Base-by-base conservation (phyloP, 2,113 vertebrate genomes). In the Cyphomyrus plagiostoma region DNA sequence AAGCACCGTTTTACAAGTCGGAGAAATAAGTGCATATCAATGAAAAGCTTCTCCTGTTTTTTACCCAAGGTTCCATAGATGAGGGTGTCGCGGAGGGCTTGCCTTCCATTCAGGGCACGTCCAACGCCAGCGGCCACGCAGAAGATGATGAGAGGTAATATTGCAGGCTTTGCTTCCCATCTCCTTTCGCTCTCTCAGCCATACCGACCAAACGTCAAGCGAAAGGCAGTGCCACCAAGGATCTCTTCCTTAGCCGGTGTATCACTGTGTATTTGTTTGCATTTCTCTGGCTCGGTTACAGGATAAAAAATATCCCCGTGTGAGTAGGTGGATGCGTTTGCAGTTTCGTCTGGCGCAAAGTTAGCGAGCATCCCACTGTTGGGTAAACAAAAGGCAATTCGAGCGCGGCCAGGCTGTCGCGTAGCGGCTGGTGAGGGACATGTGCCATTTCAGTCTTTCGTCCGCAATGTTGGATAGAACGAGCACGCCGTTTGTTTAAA, bases 111-210 rank as follows among this genome's bases (percentile, higher is more conserved):
- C 97, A 98, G 0, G 96, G 96, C 70, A 95, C 96, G 87, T 96
- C 97, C 21, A 96, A 95, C 92, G 92, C 97, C 45, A 97, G 96
- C 92, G 94, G 96, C 92, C 97, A 98, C 0, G 95, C 95, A 0
- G 97, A 99, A 88, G 97, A 98, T 13, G 98, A 99, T 10, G 98
- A 99, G 93, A 97, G 98, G 98, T 99, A 95, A 90, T 3, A 80
- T 80, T 35, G 26, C 50, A 53, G 52, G 13, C 49, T 30, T 26
- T 0, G 4, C 17, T 46, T 6, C 83, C 83, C 83, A n/a, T 23
- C 21, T 48, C 15, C 49, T 30, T 3, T n/a, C 21, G 11, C 46
- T 52, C n/a, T n/a, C 46, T 30, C 10, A 9, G 17, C 7, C 8
- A 21, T 86, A 19, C 15, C 26, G 5, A 13, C 13, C 49, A 30